Evolutionary conservation across 2,888 invertebrate species (phyloP).

Genomic region (Clunio marinus): DNA sequence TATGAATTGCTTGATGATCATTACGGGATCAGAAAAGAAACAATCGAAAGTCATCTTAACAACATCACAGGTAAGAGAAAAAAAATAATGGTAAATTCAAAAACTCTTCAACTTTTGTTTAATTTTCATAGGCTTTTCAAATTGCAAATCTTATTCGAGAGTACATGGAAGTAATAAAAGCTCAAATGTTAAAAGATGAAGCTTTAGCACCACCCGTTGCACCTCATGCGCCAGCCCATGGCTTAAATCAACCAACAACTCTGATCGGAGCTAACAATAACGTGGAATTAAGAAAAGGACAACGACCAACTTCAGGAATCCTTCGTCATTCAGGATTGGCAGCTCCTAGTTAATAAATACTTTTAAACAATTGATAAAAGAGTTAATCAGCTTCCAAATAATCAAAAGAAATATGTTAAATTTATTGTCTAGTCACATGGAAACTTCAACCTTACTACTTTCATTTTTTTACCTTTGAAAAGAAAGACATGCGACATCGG

Average conservation of each 20-base stretch:
- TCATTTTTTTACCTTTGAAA: no score
- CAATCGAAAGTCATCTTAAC: slow-evolving; percentile 92
- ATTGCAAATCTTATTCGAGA: slow-evolving; percentile 88
- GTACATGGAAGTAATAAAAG: slow-evolving; percentile 67
- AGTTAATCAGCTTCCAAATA: no score
- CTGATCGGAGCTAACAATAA: slow-evolving; percentile 6
- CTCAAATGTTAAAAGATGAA: slow-evolving; percentile 43
- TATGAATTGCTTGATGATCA: slow-evolving; percentile 86
- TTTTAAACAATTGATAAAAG: no score
- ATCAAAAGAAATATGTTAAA: no score
- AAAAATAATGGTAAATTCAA: background rate
- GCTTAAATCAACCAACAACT: slow-evolving; percentile 39
- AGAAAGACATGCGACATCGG: no score
- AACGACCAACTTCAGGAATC: slow-evolving; percentile 43
- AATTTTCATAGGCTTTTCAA: slow-evolving; percentile 72
- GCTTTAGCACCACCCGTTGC: slow-evolving; percentile 40
- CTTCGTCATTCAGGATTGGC: slow-evolving; percentile 43
- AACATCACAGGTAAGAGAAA: slow-evolving; percentile 70
- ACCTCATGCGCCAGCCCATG: slow-evolving; percentile 38
- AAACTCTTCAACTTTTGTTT: background rate
- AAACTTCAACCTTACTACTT: no score
- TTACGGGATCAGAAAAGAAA: slow-evolving; percentile 83
- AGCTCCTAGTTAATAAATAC: slow-evolving; percentile 35
- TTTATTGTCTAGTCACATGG: no score
- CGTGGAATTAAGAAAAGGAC: slow-evolving; percentile 41